Evolutionary conservation across 2,888 invertebrate genomes (phyloP), one percentile per base, ranked within the genome.

Genomic region (Conops quadrifasciatus): DNA sequence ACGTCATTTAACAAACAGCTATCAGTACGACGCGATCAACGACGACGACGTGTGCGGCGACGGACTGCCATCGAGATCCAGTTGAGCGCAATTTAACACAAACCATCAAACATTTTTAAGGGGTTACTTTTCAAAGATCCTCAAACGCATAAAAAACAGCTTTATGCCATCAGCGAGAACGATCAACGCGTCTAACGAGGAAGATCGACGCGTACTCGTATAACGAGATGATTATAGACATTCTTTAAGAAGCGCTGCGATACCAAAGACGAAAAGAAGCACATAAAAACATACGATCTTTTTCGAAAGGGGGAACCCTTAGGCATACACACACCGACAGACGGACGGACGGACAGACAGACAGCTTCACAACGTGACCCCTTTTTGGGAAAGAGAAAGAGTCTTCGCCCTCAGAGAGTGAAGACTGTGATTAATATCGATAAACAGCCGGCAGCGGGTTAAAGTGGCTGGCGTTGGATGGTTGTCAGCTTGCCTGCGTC

Each of bases 21-120:
- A 68, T 68, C 68, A 68, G 60, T 68, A n/a, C n/a, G 60, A 68
- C 68, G 60, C 68, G 68, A 68, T 68, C 68, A 67, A n/a, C 28
- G 30, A 60, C 47, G 49, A 30, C 19, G 36, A 62, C 36, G 36
- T 36, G 36, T 36, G 36, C 16, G 51, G 16, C 36, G 30, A 13
- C 16, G 19, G 5, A 21, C 4, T 36, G 7, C 26, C 58, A 30
- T 24, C 30, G 51, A 26, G 59, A 47, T 47, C 58, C 30, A 58
- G 36, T 36, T 9, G 36, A 36, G 9, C 36, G 36, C 36, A 36
- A 36, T 36, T 36, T 36, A 36, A 36, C 9, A 36, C 36, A 36
- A 36, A 36, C 36, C 36, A 36, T 7, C 36, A 36, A 36, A 4
- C 4, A 36, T 36, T 36, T 36, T 36, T 4, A 36, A 36, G 36